Conservation (phyloP, 2,797 vertebrate species). For the Chaetophractus vellerosus region DNA sequence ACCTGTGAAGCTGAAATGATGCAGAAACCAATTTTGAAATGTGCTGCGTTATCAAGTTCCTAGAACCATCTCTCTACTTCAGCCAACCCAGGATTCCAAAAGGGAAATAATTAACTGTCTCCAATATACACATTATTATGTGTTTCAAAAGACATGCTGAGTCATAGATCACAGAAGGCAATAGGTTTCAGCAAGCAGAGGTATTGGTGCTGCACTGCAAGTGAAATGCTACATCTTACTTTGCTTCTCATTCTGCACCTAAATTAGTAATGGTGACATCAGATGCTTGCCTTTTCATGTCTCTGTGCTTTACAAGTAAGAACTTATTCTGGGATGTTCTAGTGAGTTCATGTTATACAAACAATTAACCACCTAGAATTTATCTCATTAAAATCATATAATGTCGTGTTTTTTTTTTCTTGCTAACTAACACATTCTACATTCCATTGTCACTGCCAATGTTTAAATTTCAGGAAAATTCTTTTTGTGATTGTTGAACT, state of each 20-base stretch:
- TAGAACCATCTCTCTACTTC: not conserved
- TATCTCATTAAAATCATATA: not conserved
- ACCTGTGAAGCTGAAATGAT: not conserved
- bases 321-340: not conserved
- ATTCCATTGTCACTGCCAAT: not conserved
- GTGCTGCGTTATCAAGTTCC: not conserved
- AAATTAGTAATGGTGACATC: not conserved
- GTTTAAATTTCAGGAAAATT: not conserved
- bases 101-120: constrained; percentile 1
- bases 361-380: not conserved
- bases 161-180: not conserved
- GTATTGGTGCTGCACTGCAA: not conserved
- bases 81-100: not conserved
- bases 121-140: not conserved
- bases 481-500: not conserved
- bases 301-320: not conserved
- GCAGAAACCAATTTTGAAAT: not conserved
- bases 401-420: not conserved
- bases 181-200: not conserved
- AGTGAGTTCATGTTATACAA: not conserved
- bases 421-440: not conserved
- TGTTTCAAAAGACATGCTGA: not conserved
- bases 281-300: not conserved
- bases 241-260: not conserved
- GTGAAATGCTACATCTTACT: not conserved